A percentile compares a stretch with the other conserved stretches of the same genome.
Evolutionary conservation across 2,888 invertebrate species (phyloP).

Genomic region (Clistopyga incitator): DNA sequence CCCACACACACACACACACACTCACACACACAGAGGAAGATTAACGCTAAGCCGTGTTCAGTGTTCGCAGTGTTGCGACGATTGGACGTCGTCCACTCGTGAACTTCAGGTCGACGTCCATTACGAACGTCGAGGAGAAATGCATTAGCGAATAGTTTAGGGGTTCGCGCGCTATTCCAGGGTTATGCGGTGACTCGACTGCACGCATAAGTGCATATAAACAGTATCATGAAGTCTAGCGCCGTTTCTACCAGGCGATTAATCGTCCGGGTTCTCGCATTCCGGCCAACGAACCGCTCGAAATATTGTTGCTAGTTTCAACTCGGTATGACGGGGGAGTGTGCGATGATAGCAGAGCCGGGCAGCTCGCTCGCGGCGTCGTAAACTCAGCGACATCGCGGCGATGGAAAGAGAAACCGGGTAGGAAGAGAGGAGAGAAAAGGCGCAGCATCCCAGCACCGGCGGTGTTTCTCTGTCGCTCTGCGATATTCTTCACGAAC

Average conservation of each 20-base stretch:
- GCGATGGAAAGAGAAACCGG: slow-evolving; percentile 23
- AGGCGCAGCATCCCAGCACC: slow-evolving; percentile 29
- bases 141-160: slow-evolving; percentile 20
- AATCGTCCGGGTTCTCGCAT: slow-evolving; percentile 49
- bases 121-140: slow-evolving; percentile 1
- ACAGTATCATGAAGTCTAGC: slow-evolving; percentile 6
- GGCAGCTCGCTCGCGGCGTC: slow-evolving; percentile 10
- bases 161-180: not conserved
- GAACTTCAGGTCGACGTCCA: too few relatives aligned
- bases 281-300: slow-evolving; percentile 39
- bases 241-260: slow-evolving; percentile 36
- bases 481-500: slow-evolving; percentile 41
- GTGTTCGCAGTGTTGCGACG: not conserved
- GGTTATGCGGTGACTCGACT: not conserved
- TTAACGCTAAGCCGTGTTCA: slow-evolving; percentile 7
- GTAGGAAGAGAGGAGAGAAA: slow-evolving; percentile 10
- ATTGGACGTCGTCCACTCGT: too few relatives aligned
- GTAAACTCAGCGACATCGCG: slow-evolving; percentile 54
- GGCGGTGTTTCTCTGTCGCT: slow-evolving; percentile 32
- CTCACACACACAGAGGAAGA: too few relatives aligned
- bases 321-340: slow-evolving; percentile 11
- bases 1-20: too few relatives aligned
- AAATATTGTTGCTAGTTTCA: slow-evolving; percentile 48
- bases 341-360: slow-evolving; percentile 24
- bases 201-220: slow-evolving; percentile 30